A percentile compares a stretch with the other conserved stretches of the same genome.
These are phyloP conservation scores for Drosophila equinoxialis DNA, from an alignment of 1,140 invertebrate species.

Conservation along the genomic window DNA sequence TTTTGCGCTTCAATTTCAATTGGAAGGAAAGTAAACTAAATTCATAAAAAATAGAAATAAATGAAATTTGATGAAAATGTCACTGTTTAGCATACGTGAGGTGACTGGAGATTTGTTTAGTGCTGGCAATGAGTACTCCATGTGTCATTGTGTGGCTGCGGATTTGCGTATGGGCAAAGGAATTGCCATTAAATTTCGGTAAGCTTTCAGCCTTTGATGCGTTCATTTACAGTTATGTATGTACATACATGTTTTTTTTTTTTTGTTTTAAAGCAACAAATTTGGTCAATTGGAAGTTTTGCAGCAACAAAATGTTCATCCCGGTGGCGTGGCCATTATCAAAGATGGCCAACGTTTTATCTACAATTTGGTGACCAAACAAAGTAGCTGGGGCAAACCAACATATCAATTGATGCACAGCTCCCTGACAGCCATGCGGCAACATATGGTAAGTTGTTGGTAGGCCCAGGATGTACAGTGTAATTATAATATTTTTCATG, in stretches of 20 bases:
- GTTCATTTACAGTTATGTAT: neutral
- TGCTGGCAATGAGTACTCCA: slow-evolving; percentile 79
- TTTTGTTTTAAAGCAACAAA: slow-evolving; percentile 45
- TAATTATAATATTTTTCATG: neutral
- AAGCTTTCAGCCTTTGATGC: neutral
- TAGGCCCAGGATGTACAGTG: neutral
- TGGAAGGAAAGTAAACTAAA: slow-evolving; percentile 21
- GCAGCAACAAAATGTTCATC: slow-evolving; percentile 70
- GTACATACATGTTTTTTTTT: neutral
- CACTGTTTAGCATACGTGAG: slow-evolving; percentile 68
- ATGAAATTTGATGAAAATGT: slow-evolving; percentile 31
- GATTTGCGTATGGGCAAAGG: slow-evolving; percentile 86
- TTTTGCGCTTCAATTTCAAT: slow-evolving; percentile 27
- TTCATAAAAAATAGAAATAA: neutral
- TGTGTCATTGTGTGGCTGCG: slow-evolving; percentile 87
- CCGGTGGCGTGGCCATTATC: slow-evolving; percentile 85
- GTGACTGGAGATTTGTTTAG: slow-evolving; percentile 85
- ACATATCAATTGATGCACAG: slow-evolving; percentile 82
- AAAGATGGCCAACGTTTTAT: slow-evolving; percentile 83
- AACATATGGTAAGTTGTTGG: slow-evolving; percentile 74
- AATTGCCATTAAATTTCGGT: slow-evolving; percentile 85
- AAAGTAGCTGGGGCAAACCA: slow-evolving; percentile 82
- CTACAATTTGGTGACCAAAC: slow-evolving; percentile 85
- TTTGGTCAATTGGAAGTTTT: slow-evolving; percentile 81
- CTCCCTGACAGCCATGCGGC: slow-evolving; percentile 80